Base-by-base conservation (phyloP, 2,888 invertebrate species). In the Meloe dianella region DNA sequence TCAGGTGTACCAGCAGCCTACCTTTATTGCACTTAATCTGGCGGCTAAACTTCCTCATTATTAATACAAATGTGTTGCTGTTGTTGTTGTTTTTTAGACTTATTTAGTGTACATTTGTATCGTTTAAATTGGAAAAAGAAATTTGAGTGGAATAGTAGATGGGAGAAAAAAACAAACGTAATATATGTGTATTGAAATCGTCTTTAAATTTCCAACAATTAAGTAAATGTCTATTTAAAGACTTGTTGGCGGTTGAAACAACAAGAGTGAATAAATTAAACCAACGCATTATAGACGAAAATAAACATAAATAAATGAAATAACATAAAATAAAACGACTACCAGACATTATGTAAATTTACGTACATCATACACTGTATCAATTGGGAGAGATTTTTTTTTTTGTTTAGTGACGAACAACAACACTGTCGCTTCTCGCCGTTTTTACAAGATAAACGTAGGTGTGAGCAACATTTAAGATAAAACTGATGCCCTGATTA, bases 1-100 rank as follows among this genome's bases (percentile, higher is more conserved):
- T 73, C 71, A 73, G 73, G 74, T 74, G 71, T 67, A 69, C 60
- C 61, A 58, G 20, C 67, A 47, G 20, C 47, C 62, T 24, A 62
- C 63, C 56, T 66, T 57, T 65, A 57, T 54, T 56, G 59, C 47
- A 57, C 65, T 35, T 64, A 64, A 57, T 64, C 56, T 35, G 47
- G 47, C 47, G 47, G 47, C 47, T 47, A 20, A 47, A 47, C 47
- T 47, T 47, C 47, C 47, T 22, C 47, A 47, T 47, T 47, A 47
- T 47, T 47, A 47, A 47, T 47, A 47, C 22, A 47, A 47, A 47
- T 47, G 47, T 47, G n/a, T 47, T 20, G 20, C 22, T 47, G 47
- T 47, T 20, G 20, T 47, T 47, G 47, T 47, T 47, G 20, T 47
- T 22, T 47, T 47, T 47, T n/a, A 47, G 20, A 47, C 20, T 47